These are phyloP conservation scores for Tragelaphus scriptus DNA, from an alignment of 2,113 vertebrate species.

Conservation along the genomic window DNA sequence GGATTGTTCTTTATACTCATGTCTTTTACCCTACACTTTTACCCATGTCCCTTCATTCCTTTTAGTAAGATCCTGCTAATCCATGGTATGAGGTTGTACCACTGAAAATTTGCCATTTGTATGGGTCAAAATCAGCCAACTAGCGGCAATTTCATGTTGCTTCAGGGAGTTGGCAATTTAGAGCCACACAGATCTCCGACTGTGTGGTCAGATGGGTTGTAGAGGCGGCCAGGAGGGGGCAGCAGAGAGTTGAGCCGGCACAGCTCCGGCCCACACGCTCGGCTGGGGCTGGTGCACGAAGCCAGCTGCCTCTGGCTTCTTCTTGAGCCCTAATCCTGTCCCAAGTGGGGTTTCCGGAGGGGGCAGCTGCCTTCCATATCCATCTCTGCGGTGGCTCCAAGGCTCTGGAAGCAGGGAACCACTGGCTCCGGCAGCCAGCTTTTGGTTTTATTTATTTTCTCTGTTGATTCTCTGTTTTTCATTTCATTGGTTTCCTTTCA, in stretches of 20 bases:
- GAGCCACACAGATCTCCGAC: background rate
- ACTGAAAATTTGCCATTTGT: background rate
- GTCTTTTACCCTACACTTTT: background rate
- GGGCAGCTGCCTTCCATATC: background rate
- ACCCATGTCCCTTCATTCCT: background rate
- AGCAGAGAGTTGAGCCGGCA: slow-evolving; percentile 37
- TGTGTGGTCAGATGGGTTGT: background rate
- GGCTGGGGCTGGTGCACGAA: background rate
- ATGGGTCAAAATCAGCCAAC: background rate
- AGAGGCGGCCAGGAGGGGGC: slow-evolving; percentile 17
- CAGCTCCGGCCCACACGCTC: background rate
- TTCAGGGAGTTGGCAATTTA: background rate
- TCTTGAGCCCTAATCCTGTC: background rate
- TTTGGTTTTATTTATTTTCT: background rate
- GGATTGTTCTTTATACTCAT: background rate
- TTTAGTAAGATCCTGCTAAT: background rate
- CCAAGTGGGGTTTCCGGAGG: too few relatives aligned
- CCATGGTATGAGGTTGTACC: background rate
- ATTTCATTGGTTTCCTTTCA: background rate
- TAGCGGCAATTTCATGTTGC: background rate
- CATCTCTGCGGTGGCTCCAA: background rate
- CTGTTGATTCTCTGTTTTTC: background rate
- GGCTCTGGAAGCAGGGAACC: background rate
- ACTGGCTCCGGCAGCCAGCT: background rate
- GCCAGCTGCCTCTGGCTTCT: background rate